These are phyloP conservation scores for Pristiophorus japonicus DNA, from an alignment of 2,113 vertebrate species.

Conservation along the genomic window DNA sequence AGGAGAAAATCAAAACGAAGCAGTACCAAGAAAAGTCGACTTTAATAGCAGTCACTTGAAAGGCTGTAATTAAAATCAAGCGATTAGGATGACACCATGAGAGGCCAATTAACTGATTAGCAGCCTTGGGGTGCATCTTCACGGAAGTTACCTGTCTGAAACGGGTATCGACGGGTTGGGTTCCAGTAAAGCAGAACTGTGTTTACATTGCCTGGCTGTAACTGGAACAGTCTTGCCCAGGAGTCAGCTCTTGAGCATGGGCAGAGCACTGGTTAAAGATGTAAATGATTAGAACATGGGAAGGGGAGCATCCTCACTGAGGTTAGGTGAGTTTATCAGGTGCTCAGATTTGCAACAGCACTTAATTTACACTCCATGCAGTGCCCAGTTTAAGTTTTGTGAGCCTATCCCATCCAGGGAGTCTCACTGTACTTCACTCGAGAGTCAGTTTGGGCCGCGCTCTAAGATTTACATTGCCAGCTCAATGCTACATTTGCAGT, in stretches of 20 bases:
- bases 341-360: neutral
- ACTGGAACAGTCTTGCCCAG: neutral
- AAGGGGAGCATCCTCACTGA: neutral
- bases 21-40: neutral
- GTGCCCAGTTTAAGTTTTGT: neutral
- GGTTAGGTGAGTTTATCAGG: neutral
- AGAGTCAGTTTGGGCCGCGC: neutral
- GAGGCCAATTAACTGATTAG: neutral
- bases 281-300: neutral
- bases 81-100: neutral
- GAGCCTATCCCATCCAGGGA: neutral
- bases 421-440: neutral
- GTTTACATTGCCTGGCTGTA: neutral
- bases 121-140: neutral
- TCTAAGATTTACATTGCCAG: neutral
- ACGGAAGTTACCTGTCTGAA: neutral
- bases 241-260: neutral
- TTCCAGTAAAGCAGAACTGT: neutral
- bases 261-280: neutral
- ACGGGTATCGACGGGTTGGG: neutral
- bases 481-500: neutral
- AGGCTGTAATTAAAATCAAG: neutral
- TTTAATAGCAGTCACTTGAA: neutral
- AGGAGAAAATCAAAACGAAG: neutral
- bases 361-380: neutral